These are phyloP conservation scores for Chelon auratus DNA, from an alignment of 2,797 vertebrate species.

Conservation along the genomic window DNA sequence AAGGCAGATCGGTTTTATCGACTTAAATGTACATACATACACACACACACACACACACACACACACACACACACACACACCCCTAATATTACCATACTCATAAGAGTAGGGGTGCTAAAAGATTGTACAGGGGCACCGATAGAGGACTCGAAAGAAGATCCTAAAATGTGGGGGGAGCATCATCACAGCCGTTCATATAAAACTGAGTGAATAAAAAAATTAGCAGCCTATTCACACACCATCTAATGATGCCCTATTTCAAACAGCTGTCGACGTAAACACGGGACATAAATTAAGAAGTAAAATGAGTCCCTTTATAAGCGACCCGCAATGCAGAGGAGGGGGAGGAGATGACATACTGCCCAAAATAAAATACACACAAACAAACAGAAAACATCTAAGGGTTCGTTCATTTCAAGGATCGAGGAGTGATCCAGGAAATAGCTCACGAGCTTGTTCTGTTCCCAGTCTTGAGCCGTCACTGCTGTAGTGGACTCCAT, in stretches of 20 bases:
- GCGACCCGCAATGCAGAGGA: slow-evolving; percentile 33
- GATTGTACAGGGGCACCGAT: slow-evolving; percentile 39
- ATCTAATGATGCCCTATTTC: slow-evolving; percentile 69
- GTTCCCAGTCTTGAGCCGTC: slow-evolving; percentile 35
- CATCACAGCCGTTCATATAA: slow-evolving; percentile 72
- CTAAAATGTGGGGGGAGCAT: slow-evolving; percentile 53
- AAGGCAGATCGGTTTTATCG: slow-evolving; percentile 82
- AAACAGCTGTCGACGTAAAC: slow-evolving; percentile 57
- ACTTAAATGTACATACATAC: slow-evolving; percentile 42
- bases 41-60: too few relatives aligned
- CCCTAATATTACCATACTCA: not conserved
- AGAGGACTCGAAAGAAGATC: slow-evolving; percentile 37
- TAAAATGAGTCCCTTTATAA: slow-evolving; percentile 33
- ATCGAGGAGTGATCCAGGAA: slow-evolving; percentile 35
- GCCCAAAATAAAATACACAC: slow-evolving; percentile 16
- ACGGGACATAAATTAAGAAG: slow-evolving; percentile 58
- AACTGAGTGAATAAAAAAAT: slow-evolving; percentile 68
- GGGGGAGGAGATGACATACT: slow-evolving; percentile 9
- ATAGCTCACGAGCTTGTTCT: slow-evolving; percentile 34
- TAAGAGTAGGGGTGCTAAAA: slow-evolving; percentile 30
- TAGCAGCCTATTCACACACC: slow-evolving; percentile 87
- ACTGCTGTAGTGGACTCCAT: slow-evolving; percentile 47
- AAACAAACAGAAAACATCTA: slow-evolving; percentile 12
- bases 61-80: too few relatives aligned
- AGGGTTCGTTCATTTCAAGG: slow-evolving; percentile 38